phyloP scores from a whole-genome alignment of 2,113 vertebrate genomes.

The Gobio gobio region DNA sequence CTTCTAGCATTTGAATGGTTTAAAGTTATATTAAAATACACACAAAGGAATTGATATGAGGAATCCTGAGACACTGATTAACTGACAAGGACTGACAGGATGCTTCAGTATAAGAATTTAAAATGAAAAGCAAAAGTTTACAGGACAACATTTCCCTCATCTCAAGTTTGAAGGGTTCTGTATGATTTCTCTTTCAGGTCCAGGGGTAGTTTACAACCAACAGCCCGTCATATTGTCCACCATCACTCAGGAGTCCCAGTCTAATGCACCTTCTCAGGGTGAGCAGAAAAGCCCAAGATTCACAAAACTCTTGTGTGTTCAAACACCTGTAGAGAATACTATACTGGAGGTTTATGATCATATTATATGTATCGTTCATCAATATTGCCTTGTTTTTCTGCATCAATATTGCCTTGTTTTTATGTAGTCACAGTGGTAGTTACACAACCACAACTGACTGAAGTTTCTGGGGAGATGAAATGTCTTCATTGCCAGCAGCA shows the following conservation, averaged over 20 bases:
- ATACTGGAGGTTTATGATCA: neutral
- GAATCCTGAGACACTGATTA: neutral
- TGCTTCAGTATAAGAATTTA: neutral
- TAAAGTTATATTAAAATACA: neutral
- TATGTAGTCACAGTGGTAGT: neutral
- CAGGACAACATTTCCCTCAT: neutral
- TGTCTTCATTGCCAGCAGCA: slow-evolving; percentile 31
- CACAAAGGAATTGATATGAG: no score
- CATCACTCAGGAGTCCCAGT: neutral
- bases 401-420: neutral
- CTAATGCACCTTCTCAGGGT: neutral
- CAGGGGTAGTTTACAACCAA: neutral
- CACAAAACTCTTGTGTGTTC: neutral
- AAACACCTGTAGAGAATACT: neutral
- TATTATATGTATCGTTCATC: neutral
- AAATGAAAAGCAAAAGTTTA: neutral
- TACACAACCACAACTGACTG: neutral
- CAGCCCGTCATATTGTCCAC: neutral
- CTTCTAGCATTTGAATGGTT: neutral
- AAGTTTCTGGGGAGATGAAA: slow-evolving; percentile 17
- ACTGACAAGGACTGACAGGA: neutral
- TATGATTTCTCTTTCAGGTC: neutral
- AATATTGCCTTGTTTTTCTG: neutral
- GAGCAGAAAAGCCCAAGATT: neutral
- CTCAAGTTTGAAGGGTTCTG: neutral